Base-by-base conservation (phyloP, 2,797 vertebrate genomes). In the Xenops minutus region DNA sequence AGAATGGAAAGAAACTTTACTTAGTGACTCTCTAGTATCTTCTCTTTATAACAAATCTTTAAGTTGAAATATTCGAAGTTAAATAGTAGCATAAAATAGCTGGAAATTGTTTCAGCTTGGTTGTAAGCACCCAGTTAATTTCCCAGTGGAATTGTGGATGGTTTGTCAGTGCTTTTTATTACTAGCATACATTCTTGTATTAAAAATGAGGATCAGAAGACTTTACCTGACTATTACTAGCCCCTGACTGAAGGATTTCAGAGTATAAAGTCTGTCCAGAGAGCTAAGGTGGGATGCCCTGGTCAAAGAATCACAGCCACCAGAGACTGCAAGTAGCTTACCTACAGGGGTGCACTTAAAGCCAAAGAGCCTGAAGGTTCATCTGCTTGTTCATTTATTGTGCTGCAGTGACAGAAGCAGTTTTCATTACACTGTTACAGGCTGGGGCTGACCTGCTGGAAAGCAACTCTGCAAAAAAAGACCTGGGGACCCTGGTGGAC, bases 31-130 rank as follows among this genome's bases (percentile, higher is more conserved):
- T 54, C 27, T 89, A 90, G 46, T 94, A 37, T 22, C 63, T 69
- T 92, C 43, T 83, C 30, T 83, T 76, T 72, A 58, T 71, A 92
- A 73, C 27, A 86, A 49, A 93, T 77, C 64, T 69, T 81, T 49
- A 91, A 63, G 49, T 43, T 90, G 78, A 87, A 94, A 88, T 81
- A 80, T 79, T 61, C 79, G 73, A 80, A 92, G 66, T 88, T 92
- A 92, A 92, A 92, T 55, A 92, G 41, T 84, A 73, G 67, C 26
- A 80, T 92, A 94, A 94, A 96, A 91, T 81, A 94, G 26, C 62
- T 95, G 52, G 39, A 86, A 96, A 87, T 95, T 8, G 21, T 84
- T 96, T 93, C 79, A 80, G 24, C 63, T 89, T 93, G 56, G 22
- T 63, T 77, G 56, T 84, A 95, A 89, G 81, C 0, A 1, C 73